Evolutionary conservation across 2,888 invertebrate species (phyloP).

Genomic region (Himalopsyche tibetana): DNA sequence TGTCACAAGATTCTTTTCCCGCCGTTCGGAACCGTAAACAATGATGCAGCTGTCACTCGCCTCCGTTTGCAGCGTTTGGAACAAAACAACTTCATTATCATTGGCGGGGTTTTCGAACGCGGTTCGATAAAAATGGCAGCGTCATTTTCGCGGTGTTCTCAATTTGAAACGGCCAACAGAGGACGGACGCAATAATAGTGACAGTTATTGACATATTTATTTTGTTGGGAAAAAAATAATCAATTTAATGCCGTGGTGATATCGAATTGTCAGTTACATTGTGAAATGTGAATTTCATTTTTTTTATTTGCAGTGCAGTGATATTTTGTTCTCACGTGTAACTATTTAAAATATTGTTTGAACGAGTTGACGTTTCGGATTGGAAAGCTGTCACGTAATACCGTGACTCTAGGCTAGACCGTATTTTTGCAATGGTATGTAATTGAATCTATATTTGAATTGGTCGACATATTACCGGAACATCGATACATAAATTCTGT

Average conservation of each 20-base stretch:
- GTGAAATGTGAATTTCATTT: neutral
- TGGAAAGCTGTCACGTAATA: slow-evolving; percentile 10
- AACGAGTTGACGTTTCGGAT: neutral
- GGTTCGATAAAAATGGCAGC: neutral
- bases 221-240: neutral
- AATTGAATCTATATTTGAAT: neutral
- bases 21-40: slow-evolving; percentile 37
- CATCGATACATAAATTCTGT: too few relatives aligned
- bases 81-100: slow-evolving; percentile 28
- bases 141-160: slow-evolving; percentile 32
- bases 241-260: neutral
- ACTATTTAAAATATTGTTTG: neutral
- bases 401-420: neutral
- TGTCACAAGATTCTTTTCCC: neutral
- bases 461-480: too few relatives aligned
- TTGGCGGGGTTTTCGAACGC: slow-evolving; percentile 21
- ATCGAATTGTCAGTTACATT: neutral
- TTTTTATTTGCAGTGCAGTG: neutral
- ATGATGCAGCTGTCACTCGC: slow-evolving; percentile 12
- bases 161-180: slow-evolving; percentile 5
- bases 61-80: slow-evolving; percentile 3
- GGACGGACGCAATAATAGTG: neutral
- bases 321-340: neutral
- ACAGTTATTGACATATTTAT: neutral
- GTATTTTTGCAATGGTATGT: slow-evolving; percentile 35